Percentiles rank a stretch among this genome's conserved stretches.
Conservation (phyloP, 1,140 invertebrate species). For the Pantala flavescens region DNA sequence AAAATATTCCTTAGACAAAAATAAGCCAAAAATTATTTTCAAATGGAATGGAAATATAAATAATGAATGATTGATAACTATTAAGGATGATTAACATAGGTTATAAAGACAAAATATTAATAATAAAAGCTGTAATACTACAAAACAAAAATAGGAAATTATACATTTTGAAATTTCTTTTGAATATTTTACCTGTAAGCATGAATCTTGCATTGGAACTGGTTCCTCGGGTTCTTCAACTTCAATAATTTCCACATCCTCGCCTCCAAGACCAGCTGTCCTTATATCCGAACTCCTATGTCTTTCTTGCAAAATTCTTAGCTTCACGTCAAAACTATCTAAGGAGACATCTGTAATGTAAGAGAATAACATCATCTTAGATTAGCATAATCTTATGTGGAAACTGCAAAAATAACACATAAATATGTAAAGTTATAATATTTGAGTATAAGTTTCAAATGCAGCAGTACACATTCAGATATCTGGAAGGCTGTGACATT, state of each 20-base stretch:
- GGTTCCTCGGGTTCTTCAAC: constrained; percentile 67
- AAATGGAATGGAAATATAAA: no score
- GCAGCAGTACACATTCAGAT: no score
- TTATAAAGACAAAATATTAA: background rate
- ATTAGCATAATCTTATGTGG: no score
- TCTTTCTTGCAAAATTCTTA: constrained; percentile 29
- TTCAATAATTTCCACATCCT: constrained; percentile 71
- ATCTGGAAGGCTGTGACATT: no score
- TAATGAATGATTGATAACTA: background rate
- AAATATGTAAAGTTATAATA: no score
- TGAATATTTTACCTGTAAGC: constrained; percentile 47
- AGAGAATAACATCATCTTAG: background rate
- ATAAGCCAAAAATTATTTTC: no score
- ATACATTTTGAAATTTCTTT: background rate
- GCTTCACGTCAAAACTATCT: constrained; percentile 59
- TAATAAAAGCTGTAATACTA: background rate
- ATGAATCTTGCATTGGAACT: constrained; percentile 70
- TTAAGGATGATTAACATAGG: background rate
- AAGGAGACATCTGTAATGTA: constrained; percentile 49
- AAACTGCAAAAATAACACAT: no score
- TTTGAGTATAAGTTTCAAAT: no score
- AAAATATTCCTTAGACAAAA: no score
- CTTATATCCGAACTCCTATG: constrained; percentile 32
- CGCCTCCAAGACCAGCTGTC: constrained; percentile 47
- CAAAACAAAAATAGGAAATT: background rate